Conservation (phyloP, 2,797 vertebrate genomes). For the Enteromius afrohamiltoni region DNA sequence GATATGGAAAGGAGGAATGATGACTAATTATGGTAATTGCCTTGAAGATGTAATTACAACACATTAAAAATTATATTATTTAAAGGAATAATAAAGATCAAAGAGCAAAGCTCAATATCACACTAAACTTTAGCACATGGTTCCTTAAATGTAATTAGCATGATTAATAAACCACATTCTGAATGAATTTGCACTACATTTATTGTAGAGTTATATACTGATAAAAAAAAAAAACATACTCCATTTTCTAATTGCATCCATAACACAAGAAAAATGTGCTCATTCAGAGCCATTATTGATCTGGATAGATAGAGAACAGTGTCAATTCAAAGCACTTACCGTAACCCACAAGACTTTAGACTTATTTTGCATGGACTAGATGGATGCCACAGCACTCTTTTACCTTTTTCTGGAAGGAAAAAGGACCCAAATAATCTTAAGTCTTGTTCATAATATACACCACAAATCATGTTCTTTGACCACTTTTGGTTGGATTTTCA, state of each 20-base stretch:
- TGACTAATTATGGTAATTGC: slow-evolving; percentile 50
- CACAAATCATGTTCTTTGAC: not conserved
- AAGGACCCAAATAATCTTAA: not conserved
- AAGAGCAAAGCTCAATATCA: not conserved
- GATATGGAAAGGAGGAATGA: too few species aligned
- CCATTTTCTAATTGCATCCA: not conserved
- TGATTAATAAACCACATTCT: not conserved
- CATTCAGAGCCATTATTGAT: slow-evolving; percentile 29
- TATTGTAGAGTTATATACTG: not conserved
- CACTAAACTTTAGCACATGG: not conserved
- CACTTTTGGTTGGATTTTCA: not conserved
- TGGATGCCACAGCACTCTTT: too few species aligned
- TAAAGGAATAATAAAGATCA: slow-evolving; percentile 32
- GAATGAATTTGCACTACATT: not conserved
- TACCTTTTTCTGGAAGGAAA: too few species aligned
- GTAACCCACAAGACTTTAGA: too few species aligned
- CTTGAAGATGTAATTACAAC: slow-evolving; percentile 48
- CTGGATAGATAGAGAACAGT: too few species aligned
- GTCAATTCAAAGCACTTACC: too few species aligned
- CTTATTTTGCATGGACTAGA: too few species aligned
- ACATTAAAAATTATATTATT: slow-evolving; percentile 47
- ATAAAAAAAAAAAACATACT: not conserved
- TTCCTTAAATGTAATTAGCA: not conserved
- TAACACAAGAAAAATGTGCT: not conserved
- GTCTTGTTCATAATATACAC: not conserved